Percentiles rank a stretch among this genome's conserved stretches.
Conservation (phyloP, 2,113 vertebrate genomes). For the Hemibagrus wyckioides region DNA sequence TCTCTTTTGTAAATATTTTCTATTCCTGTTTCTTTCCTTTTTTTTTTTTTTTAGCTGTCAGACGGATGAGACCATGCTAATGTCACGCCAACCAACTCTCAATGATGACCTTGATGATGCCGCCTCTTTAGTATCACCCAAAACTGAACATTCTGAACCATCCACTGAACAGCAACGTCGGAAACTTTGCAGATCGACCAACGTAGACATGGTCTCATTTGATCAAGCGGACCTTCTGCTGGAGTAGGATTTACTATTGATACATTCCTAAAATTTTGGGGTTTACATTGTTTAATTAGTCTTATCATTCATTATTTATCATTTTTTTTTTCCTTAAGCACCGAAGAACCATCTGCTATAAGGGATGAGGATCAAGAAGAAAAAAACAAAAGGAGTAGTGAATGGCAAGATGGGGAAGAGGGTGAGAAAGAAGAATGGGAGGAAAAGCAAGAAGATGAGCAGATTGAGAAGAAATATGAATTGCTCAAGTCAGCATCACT, state of each 20-base stretch:
- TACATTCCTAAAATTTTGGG: background rate
- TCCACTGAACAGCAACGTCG: constrained; percentile 56
- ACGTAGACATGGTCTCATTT: constrained; percentile 66
- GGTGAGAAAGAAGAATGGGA: background rate
- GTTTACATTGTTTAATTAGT: background rate
- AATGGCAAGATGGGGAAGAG: background rate
- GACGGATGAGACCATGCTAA: constrained; percentile 77
- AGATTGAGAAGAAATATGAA: constrained; percentile 32
- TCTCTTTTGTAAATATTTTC: background rate
- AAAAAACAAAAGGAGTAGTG: background rate
- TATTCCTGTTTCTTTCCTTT: background rate
- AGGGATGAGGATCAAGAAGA: background rate
- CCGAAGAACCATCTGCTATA: background rate
- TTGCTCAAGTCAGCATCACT: constrained; percentile 45
- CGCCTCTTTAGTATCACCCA: constrained; percentile 32
- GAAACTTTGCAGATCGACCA: constrained; percentile 64
- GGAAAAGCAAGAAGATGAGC: constrained; percentile 35
- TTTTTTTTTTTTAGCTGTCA: constrained; percentile 68
- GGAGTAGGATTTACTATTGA: constrained; percentile 58
- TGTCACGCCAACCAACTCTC: constrained; percentile 72
- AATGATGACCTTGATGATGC: constrained; percentile 70
- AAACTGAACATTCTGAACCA: constrained; percentile 43
- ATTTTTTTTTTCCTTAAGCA: background rate
- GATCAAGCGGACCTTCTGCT: constrained; percentile 57
- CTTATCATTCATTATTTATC: background rate